Evolutionary conservation across 2,888 invertebrate genomes (phyloP).

Genomic region (Chorisops tibialis): DNA sequence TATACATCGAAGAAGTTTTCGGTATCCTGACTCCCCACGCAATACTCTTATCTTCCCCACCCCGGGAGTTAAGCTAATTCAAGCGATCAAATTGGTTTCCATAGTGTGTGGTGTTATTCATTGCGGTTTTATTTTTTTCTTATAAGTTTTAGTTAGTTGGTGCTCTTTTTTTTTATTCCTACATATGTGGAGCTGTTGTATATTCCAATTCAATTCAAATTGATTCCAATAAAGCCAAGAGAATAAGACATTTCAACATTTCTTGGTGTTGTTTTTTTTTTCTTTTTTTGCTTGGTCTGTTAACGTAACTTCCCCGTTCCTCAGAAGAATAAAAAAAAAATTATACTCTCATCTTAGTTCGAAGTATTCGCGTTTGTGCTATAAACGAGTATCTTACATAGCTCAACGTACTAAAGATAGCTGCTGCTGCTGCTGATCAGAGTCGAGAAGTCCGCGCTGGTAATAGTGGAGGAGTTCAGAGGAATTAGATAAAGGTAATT

Average conservation of each 20-base stretch:
- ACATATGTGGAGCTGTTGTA: background rate
- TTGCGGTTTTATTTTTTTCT: background rate
- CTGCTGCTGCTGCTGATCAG: too few relatives aligned
- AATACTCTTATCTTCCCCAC: constrained; percentile 25
- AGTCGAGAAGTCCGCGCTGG: background rate
- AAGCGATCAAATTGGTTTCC: constrained; percentile 31
- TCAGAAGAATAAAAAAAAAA: too few relatives aligned
- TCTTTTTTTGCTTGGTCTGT: too few relatives aligned
- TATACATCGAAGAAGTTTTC: constrained; percentile 23
- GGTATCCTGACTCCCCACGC: constrained; percentile 30
- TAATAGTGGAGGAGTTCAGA: background rate
- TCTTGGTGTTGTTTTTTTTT: background rate
- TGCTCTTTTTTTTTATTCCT: background rate
- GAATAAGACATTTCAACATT: background rate
- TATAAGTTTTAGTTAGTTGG: background rate
- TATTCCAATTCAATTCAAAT: constrained; percentile 20
- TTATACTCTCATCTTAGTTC: too few relatives aligned
- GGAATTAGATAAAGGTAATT: background rate
- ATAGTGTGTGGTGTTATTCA: constrained; percentile 11
- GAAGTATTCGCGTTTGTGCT: too few relatives aligned
- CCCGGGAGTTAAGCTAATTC: constrained; percentile 26
- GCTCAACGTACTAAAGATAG: too few relatives aligned
- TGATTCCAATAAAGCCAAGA: constrained; percentile 20
- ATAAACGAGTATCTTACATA: too few relatives aligned
- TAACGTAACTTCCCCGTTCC: too few relatives aligned